Base-by-base conservation (phyloP, 2,797 vertebrate species). In the Melanotaenia pygmaea region DNA sequence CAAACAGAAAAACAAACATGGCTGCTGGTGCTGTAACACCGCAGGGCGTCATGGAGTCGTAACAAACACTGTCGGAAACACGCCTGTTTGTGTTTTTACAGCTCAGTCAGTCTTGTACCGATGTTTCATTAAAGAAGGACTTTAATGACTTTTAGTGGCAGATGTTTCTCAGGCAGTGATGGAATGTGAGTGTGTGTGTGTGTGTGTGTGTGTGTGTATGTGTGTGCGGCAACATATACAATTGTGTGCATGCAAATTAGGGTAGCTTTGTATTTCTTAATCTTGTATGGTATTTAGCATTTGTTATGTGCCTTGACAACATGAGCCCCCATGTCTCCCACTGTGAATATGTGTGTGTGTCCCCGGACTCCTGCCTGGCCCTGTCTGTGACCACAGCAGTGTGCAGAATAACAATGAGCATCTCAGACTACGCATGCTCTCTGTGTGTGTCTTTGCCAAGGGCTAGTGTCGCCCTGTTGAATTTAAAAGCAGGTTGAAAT, bases 361-460 rank as follows among this genome's bases (percentile, higher is more conserved):
- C 51, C 32, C 43, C 53, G 75, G 77, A 53, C 58, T 86, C 70
- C 84, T 89, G 86, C 72, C 77, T 91, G 86, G 59, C 51, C 84
- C 86, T 77, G 87, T 88, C 91, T 82, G 84, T 68, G 72, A 91
- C 87, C 81, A 88, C 85, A 82, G 62, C 53, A 86, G 93, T 95
- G 94, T 86, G 60, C 59, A 89, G 94, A 96, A 96, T 96, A 94
- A 92, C 93, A 92, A 95, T 94, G 93, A 94, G 79, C 79, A 68
- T 84, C 68, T 88, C 70, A 67, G 74, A 67, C 82, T 81, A 60
- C 76, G 59, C 74, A 70, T 64, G 78, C 70, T 63, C 5, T 67
- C n/a, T 62, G 64, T 45, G 59, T 40, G 24, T 22, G 50, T 70
- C 28, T 86, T 74, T 82, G 83, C 86, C 77, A 62, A 63, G 37